Evolutionary conservation across 2,888 invertebrate species (phyloP).

Genomic region (Deladenus siricidicola): DNA sequence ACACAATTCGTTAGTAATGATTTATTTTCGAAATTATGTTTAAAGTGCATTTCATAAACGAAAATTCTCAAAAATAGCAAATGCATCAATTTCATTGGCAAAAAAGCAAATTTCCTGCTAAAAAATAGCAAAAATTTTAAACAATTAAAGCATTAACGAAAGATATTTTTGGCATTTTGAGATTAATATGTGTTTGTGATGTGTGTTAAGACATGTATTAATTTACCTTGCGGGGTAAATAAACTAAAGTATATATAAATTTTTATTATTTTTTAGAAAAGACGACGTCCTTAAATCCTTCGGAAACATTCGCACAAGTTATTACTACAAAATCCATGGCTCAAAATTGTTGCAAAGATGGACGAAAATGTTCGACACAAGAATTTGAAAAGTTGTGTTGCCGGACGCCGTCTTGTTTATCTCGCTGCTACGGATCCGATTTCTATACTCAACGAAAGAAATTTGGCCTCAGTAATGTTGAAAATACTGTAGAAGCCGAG

Average conservation of each 20-base stretch:
- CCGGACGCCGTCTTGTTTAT: conserved; percentile 1
- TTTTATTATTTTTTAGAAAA: not conserved
- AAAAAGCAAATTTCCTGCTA: too few species aligned
- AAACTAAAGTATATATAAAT: not conserved
- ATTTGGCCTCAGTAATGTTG: too few species aligned
- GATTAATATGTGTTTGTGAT: not conserved
- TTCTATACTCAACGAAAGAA: too few species aligned
- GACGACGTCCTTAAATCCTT: not conserved
- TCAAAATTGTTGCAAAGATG: not conserved
- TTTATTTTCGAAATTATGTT: too few species aligned
- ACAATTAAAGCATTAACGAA: too few species aligned
- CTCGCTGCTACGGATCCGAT: conserved; percentile 5
- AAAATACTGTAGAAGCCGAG: too few species aligned
- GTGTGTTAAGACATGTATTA: not conserved
- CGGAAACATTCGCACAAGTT: not conserved
- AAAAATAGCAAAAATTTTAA: too few species aligned
- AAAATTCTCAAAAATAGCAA: too few species aligned
- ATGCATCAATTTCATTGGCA: too few species aligned
- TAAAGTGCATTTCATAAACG: too few species aligned
- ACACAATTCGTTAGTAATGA: too few species aligned
- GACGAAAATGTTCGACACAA: not conserved
- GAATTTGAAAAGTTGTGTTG: not conserved
- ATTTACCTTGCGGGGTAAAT: too few species aligned
- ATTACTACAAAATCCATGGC: not conserved
- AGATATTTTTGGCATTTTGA: not conserved